Conservation (phyloP, 23 tunicate species). For the Styela plicata region DNA sequence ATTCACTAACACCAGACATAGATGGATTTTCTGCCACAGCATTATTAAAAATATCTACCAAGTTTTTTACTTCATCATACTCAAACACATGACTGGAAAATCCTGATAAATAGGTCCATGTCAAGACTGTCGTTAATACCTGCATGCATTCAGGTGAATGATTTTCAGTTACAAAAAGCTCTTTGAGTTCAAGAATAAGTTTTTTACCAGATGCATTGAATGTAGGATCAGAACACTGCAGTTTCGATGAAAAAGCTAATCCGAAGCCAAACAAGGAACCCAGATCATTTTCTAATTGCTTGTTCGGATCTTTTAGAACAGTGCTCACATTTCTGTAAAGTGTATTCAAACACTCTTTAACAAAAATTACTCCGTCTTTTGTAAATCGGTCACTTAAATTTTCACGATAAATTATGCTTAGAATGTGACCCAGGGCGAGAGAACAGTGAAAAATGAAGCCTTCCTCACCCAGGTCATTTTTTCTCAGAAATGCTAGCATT, state of each 20-base stretch:
- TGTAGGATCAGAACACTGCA: neutral
- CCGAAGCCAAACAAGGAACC: conserved; percentile 20
- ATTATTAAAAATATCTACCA: conserved; percentile 19
- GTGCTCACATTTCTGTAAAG: neutral
- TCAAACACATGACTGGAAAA: neutral
- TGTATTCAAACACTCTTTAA: neutral
- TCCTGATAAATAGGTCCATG: conserved; percentile 32
- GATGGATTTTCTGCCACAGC: conserved; percentile 17
- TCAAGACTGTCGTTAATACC: neutral
- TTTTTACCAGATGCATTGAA: neutral
- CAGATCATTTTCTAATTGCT: neutral
- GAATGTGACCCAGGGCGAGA: conserved; percentile 28
- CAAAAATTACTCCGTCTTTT: neutral
- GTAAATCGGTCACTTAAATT: neutral
- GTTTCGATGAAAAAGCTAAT: neutral
- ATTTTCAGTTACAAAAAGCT: neutral
- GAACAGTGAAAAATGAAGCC: conserved; percentile 1
- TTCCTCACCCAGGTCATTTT: neutral
- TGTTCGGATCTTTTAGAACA: neutral
- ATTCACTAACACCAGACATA: conserved; percentile 31
- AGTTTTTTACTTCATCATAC: neutral
- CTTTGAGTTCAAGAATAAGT: neutral
- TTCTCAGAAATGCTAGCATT: conserved; percentile 9
- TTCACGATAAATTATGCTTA: conserved; percentile 32
- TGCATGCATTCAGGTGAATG: conserved; percentile 9